These are phyloP conservation scores for Brachionus calyciflorus DNA, from an alignment of 1,140 invertebrate genomes.

Conservation along the genomic window DNA sequence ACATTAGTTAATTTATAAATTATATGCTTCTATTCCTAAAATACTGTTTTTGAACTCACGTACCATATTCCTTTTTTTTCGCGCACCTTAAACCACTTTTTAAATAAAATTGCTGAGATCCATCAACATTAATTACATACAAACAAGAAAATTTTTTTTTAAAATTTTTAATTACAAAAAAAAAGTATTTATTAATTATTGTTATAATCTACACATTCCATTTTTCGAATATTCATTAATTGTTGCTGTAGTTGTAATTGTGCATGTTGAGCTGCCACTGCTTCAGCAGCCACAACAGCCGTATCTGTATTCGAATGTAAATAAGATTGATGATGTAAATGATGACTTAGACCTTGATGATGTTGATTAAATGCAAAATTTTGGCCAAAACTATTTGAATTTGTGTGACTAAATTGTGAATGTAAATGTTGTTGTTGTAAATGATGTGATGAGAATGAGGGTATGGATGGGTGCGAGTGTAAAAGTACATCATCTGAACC, in stretches of 20 bases:
- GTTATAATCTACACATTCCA: conserved; percentile 44
- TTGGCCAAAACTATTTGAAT: conserved; percentile 17
- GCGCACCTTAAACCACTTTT: too few species aligned
- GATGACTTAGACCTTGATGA: conserved; percentile 1
- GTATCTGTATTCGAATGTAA: conserved; percentile 11
- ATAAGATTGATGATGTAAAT: conserved; percentile 31
- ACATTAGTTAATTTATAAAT: too few species aligned
- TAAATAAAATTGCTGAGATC: too few species aligned
- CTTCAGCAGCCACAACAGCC: not conserved
- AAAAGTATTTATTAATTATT: too few species aligned
- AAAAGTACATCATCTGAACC: conserved; percentile 25
- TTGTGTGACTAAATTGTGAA: conserved; percentile 23
- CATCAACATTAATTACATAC: too few species aligned
- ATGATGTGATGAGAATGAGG: not conserved
- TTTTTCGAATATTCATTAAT: conserved; percentile 34
- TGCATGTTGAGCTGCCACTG: not conserved
- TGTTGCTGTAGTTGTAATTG: conserved; percentile 46
- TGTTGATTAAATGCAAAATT: conserved; percentile 23
- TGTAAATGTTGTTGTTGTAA: conserved; percentile 21
- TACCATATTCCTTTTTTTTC: too few species aligned
- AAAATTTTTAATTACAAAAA: too few species aligned
- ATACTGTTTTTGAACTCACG: too few species aligned
- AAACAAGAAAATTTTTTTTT: not conserved
- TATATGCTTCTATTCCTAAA: too few species aligned
- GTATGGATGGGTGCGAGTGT: conserved; percentile 8